Conservation (phyloP, 2,888 invertebrate genomes). For the Barypeithes pellucidus region DNA sequence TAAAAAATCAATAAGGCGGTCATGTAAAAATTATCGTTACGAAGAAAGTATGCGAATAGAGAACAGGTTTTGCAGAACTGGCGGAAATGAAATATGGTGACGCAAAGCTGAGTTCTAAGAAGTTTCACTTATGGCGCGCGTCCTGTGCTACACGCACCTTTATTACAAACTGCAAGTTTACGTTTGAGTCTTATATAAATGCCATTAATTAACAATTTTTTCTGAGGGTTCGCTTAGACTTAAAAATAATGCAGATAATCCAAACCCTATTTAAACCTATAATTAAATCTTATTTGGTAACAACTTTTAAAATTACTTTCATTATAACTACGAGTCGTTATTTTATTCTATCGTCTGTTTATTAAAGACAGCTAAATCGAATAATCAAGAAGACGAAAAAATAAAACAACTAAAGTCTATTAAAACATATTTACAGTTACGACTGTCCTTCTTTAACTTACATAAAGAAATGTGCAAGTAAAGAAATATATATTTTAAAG, state of each 20-base stretch:
- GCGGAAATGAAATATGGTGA: too few species aligned
- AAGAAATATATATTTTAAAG: slow-evolving; percentile 12
- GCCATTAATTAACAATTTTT: slow-evolving; percentile 2
- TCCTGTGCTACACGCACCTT: neutral
- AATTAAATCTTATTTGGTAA: slow-evolving; percentile 63
- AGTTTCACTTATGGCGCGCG: too few species aligned
- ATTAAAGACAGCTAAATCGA: too few species aligned
- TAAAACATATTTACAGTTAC: slow-evolving; percentile 34
- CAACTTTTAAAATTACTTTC: slow-evolving; percentile 58
- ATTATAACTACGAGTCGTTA: neutral
- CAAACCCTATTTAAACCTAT: slow-evolving; percentile 32
- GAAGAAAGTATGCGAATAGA: too few species aligned
- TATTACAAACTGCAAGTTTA: neutral
- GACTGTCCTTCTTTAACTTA: neutral
- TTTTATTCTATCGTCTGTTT: slow-evolving; percentile 28
- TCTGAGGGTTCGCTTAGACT: neutral
- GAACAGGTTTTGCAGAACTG: too few species aligned
- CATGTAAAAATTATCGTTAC: too few species aligned
- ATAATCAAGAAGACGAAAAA: slow-evolving; percentile 8
- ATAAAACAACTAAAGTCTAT: slow-evolving; percentile 31
- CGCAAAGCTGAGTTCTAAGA: too few species aligned
- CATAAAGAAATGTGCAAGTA: neutral
- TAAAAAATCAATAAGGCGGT: too few species aligned
- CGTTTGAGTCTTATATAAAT: slow-evolving; percentile 8
- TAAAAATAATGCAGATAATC: slow-evolving; percentile 20